Evolutionary conservation across 2,888 invertebrate genomes (phyloP).

Genomic region (Mythimna loreyi): DNA sequence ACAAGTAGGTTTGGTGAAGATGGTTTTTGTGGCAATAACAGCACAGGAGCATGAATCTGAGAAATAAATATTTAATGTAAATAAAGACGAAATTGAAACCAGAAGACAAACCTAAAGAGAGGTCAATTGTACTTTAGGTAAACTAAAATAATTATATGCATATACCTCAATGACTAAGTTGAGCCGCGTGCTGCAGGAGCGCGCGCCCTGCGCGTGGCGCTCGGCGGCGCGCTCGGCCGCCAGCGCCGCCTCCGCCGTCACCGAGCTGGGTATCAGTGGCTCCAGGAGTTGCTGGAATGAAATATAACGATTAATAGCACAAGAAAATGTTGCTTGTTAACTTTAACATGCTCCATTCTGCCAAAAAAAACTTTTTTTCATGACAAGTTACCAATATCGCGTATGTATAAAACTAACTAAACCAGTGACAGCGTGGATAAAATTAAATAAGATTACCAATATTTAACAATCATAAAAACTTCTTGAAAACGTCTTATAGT

Average conservation of each 20-base stretch:
- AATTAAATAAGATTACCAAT: background rate
- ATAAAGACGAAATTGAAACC: background rate
- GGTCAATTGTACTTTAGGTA: background rate
- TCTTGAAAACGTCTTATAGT: background rate
- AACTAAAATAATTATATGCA: no score
- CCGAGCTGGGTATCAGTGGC: slow-evolving; percentile 83
- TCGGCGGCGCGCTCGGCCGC: slow-evolving; percentile 83
- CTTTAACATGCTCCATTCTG: background rate
- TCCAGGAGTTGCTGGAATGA: slow-evolving; percentile 85
- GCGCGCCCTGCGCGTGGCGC: slow-evolving; percentile 77
- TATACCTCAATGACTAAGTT: slow-evolving; percentile 36
- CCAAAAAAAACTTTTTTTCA: no score
- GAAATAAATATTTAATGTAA: slow-evolving; percentile 1
- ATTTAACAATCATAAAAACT: background rate
- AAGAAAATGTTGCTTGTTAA: background rate
- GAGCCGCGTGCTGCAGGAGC: slow-evolving; percentile 88
- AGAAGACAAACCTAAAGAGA: background rate
- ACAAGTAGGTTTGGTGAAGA: slow-evolving; percentile 94
- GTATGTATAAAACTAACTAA: background rate
- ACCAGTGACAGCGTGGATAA: background rate
- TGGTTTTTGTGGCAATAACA: slow-evolving; percentile 95
- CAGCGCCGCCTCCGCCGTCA: slow-evolving; percentile 73
- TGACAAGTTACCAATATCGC: background rate
- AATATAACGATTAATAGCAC: background rate
- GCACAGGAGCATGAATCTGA: slow-evolving; percentile 93